Evolutionary conservation across 1,140 invertebrate genomes (phyloP).

Genomic region (Orchesella cincta): DNA sequence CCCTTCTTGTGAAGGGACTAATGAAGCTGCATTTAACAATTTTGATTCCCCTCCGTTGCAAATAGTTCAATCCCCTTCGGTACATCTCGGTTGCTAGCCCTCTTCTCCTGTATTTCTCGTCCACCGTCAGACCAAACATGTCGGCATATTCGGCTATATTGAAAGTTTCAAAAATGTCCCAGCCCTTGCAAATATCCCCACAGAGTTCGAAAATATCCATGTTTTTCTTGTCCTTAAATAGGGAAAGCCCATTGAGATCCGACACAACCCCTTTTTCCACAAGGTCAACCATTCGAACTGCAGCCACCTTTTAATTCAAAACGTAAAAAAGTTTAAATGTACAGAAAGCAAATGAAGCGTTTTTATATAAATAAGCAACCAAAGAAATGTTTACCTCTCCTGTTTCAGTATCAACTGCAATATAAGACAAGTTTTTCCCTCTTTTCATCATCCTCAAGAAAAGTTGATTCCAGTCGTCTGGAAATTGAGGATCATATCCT

Average conservation of each 20-base stretch:
- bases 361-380: no score
- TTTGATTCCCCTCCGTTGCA: not conserved
- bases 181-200: not conserved
- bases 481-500: no score
- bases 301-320: not conserved
- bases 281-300: not conserved
- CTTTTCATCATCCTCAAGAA: no score
- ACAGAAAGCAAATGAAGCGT: no score
- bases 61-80: not conserved
- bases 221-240: not conserved
- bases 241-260: not conserved
- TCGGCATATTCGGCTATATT: conserved; percentile 3
- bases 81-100: conserved; percentile 12
- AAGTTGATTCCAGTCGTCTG: no score
- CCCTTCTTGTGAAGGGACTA: not conserved
- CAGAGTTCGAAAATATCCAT: not conserved
- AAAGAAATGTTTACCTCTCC: no score
- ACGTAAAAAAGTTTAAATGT: no score
- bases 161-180: not conserved
- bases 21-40: conserved; percentile 13
- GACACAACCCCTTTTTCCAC: not conserved
- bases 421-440: no score
- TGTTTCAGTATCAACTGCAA: no score
- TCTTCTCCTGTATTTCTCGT: not conserved
- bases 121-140: conserved; percentile 4